Percentiles rank a stretch among this genome's conserved stretches.
Evolutionary conservation across 2,888 invertebrate genomes (phyloP).

Genomic region (Diloba caeruleocephala): DNA sequence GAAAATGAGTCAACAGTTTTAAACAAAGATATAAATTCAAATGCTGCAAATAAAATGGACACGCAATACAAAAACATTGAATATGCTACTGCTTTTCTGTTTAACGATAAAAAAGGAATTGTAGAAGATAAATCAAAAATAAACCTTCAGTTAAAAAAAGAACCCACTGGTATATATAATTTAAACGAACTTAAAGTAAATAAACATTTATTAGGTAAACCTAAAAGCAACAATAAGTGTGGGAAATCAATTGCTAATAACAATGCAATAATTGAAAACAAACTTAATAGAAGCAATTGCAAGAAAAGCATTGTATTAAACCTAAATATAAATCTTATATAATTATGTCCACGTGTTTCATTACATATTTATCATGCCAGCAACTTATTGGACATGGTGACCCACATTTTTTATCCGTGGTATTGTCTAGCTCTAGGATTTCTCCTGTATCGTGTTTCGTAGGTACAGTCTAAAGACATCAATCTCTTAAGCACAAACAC

Average conservation of each 20-base stretch:
- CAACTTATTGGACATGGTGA: too few species aligned
- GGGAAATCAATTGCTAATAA: background rate
- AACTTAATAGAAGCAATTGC: slow-evolving; percentile 5
- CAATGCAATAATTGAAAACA: background rate
- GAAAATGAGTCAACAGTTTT: background rate
- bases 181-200: background rate
- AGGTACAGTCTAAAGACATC: too few species aligned
- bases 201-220: background rate
- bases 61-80: background rate
- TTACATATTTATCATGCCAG: background rate
- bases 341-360: background rate
- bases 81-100: too few species aligned
- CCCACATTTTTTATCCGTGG: too few species aligned
- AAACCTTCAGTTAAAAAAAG: background rate
- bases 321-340: slow-evolving; percentile 37
- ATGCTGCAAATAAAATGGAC: background rate
- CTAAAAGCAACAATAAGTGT: background rate
- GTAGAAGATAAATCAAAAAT: background rate
- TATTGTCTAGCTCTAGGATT: too few species aligned
- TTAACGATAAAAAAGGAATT: background rate
- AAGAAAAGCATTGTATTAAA: slow-evolving; percentile 21
- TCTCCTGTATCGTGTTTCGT: too few species aligned
- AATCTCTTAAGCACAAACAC: too few species aligned
- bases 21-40: background rate
- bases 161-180: too few species aligned